Conservation (phyloP, 2,797 vertebrate genomes). For the Pseudochromis fuscus region DNA sequence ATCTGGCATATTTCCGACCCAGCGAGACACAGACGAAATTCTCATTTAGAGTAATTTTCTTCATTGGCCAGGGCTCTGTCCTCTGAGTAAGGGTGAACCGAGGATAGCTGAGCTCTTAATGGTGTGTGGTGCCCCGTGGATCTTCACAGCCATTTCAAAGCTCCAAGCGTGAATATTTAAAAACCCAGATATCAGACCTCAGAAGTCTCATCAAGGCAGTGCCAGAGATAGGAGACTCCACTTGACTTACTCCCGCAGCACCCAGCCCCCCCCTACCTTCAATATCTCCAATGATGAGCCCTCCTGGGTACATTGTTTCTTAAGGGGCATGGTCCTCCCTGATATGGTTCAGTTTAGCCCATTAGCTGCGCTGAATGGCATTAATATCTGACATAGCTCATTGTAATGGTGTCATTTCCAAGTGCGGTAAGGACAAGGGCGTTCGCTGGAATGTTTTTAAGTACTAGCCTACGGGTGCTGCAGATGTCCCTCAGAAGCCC, state of each 20-base stretch:
- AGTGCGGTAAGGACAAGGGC: slow-evolving; percentile 75
- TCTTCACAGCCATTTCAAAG: slow-evolving; percentile 47
- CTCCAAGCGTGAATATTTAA: slow-evolving; percentile 79
- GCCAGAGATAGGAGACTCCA: slow-evolving; percentile 54
- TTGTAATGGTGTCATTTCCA: slow-evolving; percentile 78
- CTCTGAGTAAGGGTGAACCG: slow-evolving; percentile 53
- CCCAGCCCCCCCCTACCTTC: slow-evolving; percentile 17
- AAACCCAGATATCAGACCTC: slow-evolving; percentile 65
- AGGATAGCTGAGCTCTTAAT: slow-evolving; percentile 70
- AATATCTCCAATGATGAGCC: slow-evolving; percentile 62
- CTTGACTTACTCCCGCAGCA: slow-evolving; percentile 43
- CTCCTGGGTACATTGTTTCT: slow-evolving; percentile 69
- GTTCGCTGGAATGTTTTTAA: slow-evolving; percentile 70
- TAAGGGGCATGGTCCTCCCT: slow-evolving; percentile 71
- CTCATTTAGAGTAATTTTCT: slow-evolving; percentile 63
- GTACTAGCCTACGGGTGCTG: slow-evolving; percentile 60
- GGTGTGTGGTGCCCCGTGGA: slow-evolving; percentile 58
- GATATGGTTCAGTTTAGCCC: slow-evolving; percentile 76
- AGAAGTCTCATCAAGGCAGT: slow-evolving; percentile 69
- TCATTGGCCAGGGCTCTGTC: slow-evolving; percentile 44
- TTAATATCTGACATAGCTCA: slow-evolving; percentile 81
- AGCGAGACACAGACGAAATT: slow-evolving; percentile 58
- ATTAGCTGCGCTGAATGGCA: slow-evolving; percentile 75
- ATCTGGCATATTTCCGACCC: slow-evolving; percentile 69
- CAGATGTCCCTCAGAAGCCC: slow-evolving; percentile 71